Percentiles rank a stretch among this genome's conserved stretches.
Conservation (phyloP, 2,888 invertebrate species). For the Tipula confusa region DNA sequence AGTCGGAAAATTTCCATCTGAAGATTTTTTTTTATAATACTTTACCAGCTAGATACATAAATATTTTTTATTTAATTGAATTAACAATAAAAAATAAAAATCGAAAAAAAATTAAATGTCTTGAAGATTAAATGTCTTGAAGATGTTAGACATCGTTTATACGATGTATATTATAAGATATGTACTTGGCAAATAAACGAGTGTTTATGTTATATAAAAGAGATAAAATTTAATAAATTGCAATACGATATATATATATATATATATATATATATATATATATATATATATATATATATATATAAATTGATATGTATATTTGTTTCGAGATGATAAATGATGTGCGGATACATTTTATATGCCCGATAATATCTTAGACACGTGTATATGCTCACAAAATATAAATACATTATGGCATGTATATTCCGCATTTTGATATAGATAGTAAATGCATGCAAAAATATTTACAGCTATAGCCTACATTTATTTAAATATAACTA, state of each 20-base stretch:
- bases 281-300: not conserved
- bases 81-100: not conserved
- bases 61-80: slow-evolving; percentile 9
- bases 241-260: not conserved
- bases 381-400: not conserved
- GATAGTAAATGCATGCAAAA: not conserved
- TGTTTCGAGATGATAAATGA: not conserved
- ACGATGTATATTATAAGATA: not conserved
- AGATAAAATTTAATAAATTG: not conserved
- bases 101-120: not conserved
- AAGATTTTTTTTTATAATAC: not conserved
- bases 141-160: not conserved
- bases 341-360: not conserved
- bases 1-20: not conserved
- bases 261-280: not conserved
- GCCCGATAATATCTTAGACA: too few relatives aligned
- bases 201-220: not conserved
- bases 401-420: not conserved
- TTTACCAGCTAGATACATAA: not conserved
- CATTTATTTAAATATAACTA: not conserved
- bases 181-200: not conserved
- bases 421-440: not conserved
- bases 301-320: not conserved
- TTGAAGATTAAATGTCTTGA: not conserved
- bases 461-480: not conserved